phyloP scores from a whole-genome alignment of 2,113 vertebrate species.

The Petaurus breviceps region DNA sequence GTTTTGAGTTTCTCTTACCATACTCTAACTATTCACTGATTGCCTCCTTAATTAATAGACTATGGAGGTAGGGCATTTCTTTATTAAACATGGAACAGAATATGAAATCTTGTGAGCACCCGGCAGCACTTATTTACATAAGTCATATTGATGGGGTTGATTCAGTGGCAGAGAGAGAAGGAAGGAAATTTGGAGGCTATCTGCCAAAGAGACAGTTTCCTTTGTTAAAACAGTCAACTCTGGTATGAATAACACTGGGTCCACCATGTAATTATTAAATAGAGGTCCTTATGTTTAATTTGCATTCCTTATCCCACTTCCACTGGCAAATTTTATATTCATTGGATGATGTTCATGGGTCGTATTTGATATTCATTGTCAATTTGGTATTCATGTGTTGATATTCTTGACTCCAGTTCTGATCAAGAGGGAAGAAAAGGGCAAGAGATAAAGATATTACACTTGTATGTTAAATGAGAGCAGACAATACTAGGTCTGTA shows the following conservation, averaged over 20 bases:
- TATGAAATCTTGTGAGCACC: slow-evolving; percentile 38
- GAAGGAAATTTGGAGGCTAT: slow-evolving; percentile 34
- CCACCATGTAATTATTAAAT: slow-evolving; percentile 36
- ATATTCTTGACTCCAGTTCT: background rate
- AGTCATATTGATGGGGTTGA: background rate
- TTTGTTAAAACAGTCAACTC: slow-evolving; percentile 44
- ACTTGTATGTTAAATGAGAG: slow-evolving; percentile 1
- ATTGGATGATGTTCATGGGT: background rate
- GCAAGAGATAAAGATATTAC: background rate
- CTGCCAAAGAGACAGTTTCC: slow-evolving; percentile 45
- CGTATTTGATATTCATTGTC: background rate
- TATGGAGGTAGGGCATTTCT: slow-evolving; percentile 39
- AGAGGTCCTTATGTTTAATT: slow-evolving; percentile 37
- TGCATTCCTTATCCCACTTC: background rate
- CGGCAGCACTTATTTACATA: slow-evolving; percentile 30
- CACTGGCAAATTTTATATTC: slow-evolving; percentile 14
- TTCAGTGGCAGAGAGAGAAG: background rate
- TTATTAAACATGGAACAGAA: slow-evolving; percentile 55
- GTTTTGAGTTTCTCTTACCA: slow-evolving; percentile 68
- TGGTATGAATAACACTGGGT: background rate
- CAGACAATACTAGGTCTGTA: slow-evolving; percentile 18
- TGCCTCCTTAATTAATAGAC: slow-evolving; percentile 71
- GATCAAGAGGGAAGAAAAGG: slow-evolving; percentile 19
- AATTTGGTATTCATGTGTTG: background rate
- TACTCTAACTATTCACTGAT: slow-evolving; percentile 60